Evolutionary conservation across 2,113 vertebrate genomes (phyloP), one percentile per base, ranked within the genome.

Genomic region (Esox niger): DNA sequence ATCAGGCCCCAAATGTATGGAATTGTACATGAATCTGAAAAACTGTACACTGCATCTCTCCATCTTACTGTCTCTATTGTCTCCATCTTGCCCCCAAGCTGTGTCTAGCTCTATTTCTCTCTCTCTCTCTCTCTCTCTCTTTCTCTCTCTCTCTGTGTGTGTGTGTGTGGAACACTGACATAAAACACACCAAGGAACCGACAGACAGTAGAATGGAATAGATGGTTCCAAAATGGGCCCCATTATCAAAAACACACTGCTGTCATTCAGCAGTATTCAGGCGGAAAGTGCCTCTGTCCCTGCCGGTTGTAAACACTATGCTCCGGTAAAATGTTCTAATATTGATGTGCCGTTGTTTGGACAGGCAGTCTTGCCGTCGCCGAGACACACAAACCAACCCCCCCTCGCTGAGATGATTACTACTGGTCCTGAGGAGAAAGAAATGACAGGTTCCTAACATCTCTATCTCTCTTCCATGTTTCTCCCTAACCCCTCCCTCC

Each of bases 371-470:
- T 27, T 62, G n/a, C 56, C 29, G 26, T 13, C 46, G 65, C 46
- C 55, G 3, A 61, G 2, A 63, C 71, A 46, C 33, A 35, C 62
- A 55, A 62, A 26, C 62, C 25, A 68, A 59, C 10, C 5, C 30
- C 38, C 55, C 56, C 63, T 27, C 64, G 27, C 67, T 35, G 73
- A 65, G 63, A 62, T 66, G 61, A 71, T 62, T 70, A 64, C 23
- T 43, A 54, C 35, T 57, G 32, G 69, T 56, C 62, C 33, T 49
- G 31, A 11, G 35, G 54, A 35, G 55, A 35, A 46, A 6, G 6
- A 69, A 69, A 75, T 75, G 31, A 72, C 46, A 69, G 59, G 68
- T 54, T 38, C 35, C 35, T 13, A 38, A 11, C 35, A 13, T 2
- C 13, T 2, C 35, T 13, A 9, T 13, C 35, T 13, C 35, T 38